Percentiles rank a stretch among this genome's conserved stretches.
Conservation (phyloP, 2,113 vertebrate genomes). For the Bubo bubo region DNA sequence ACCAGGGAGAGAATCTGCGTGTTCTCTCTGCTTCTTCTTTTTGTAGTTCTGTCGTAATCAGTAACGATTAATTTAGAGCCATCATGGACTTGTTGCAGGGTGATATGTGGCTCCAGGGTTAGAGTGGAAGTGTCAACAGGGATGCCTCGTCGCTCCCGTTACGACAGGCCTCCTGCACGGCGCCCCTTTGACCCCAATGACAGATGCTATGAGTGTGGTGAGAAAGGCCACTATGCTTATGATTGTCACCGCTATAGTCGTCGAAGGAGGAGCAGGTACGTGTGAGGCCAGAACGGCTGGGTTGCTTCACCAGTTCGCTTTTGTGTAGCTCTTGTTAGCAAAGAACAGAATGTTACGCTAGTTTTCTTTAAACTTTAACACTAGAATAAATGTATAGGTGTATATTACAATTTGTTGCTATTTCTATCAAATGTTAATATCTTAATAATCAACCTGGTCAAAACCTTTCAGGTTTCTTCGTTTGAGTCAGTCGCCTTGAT, state of each 20-base stretch:
- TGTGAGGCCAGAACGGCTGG: constrained; percentile 29
- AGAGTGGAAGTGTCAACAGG: constrained; percentile 87
- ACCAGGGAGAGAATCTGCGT: too few relatives aligned
- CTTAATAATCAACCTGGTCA: constrained; percentile 91
- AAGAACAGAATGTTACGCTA: constrained; percentile 53
- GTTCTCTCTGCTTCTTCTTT: not conserved
- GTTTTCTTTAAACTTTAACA: too few relatives aligned
- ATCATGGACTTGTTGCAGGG: constrained; percentile 51
- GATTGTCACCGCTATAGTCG: constrained; percentile 88
- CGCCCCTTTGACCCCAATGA: constrained; percentile 88
- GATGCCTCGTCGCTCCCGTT: constrained; percentile 86
- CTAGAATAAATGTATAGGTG: not conserved
- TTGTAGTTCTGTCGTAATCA: not conserved
- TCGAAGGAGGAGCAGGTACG: constrained; percentile 84
- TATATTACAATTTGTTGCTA: constrained; percentile 68
- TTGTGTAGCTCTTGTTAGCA: constrained; percentile 68
- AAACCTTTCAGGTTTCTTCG: constrained; percentile 95
- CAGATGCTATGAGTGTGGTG: constrained; percentile 88
- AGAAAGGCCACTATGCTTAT: constrained; percentile 91
- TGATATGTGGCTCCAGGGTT: constrained; percentile 71
- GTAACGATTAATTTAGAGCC: not conserved
- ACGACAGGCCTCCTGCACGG: constrained; percentile 83
- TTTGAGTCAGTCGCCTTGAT: constrained; percentile 93
- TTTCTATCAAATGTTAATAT: constrained; percentile 79
- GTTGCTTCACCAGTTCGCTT: constrained; percentile 22